Percentiles rank a stretch among this genome's conserved stretches.
These are phyloP conservation scores for Donacobius atricapilla DNA, from an alignment of 2,113 vertebrate species.

Conservation along the genomic window DNA sequence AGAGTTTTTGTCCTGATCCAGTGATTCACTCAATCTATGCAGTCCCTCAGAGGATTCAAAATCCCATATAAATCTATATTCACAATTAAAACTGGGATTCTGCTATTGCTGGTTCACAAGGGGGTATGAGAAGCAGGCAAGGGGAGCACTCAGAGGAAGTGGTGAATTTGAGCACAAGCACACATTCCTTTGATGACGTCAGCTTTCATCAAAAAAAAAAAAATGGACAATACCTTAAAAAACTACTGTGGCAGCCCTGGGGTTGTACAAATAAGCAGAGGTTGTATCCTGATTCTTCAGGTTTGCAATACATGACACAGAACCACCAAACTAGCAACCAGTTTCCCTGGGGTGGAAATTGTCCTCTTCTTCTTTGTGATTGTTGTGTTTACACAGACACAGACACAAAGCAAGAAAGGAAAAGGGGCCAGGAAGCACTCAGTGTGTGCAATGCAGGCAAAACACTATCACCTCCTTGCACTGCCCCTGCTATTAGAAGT, in stretches of 20 bases:
- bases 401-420: background rate
- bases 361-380: background rate
- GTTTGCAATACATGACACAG: background rate
- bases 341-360: background rate
- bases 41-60: background rate
- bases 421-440: background rate
- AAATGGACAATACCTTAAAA: background rate
- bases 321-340: background rate
- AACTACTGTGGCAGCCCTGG: background rate
- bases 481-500: background rate
- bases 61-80: background rate
- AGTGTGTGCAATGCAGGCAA: background rate
- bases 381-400: background rate
- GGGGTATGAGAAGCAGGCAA: background rate
- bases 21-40: rapidly evolving
- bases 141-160: background rate
- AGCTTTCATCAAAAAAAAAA: background rate
- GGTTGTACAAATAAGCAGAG: background rate
- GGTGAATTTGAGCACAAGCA: background rate
- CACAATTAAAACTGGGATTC: background rate
- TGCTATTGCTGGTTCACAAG: background rate
- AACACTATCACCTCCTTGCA: background rate
- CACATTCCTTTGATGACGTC: rapidly evolving
- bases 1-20: background rate
- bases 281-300: background rate